These are phyloP conservation scores for Hylyphantes graminicola DNA, from an alignment of 1,140 invertebrate species.

Conservation along the genomic window DNA sequence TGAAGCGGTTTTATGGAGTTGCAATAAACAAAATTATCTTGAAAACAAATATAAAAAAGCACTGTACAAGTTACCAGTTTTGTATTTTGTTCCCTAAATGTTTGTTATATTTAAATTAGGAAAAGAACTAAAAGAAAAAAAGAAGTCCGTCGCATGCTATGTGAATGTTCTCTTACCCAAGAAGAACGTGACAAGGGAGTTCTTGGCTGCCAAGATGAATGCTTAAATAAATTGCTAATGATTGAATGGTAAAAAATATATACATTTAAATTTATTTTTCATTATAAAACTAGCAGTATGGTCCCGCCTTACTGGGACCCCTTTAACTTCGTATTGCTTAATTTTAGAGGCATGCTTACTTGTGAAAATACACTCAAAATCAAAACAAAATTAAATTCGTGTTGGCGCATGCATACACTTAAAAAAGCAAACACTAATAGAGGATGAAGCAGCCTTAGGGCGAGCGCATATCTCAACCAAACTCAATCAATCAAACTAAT, in stretches of 20 bases:
- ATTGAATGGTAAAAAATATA: slow-evolving; percentile 87
- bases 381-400: too few relatives aligned
- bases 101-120: slow-evolving; percentile 62
- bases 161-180: slow-evolving; percentile 91
- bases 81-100: not conserved
- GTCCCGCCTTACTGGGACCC: too few relatives aligned
- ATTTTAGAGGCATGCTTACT: too few relatives aligned
- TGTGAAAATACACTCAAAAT: too few relatives aligned
- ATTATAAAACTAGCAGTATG: too few relatives aligned
- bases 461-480: too few relatives aligned
- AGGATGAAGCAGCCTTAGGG: too few relatives aligned
- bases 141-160: slow-evolving; percentile 92
- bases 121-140: slow-evolving; percentile 78
- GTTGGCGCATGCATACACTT: too few relatives aligned
- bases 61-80: not conserved
- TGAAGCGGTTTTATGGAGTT: not conserved
- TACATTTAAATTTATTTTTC: slow-evolving; percentile 26
- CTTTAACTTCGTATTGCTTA: too few relatives aligned
- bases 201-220: slow-evolving; percentile 92
- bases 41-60: not conserved
- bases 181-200: slow-evolving; percentile 87
- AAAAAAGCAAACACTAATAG: too few relatives aligned
- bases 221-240: slow-evolving; percentile 95
- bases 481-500: too few relatives aligned
- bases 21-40: not conserved